phyloP scores from a whole-genome alignment of 2,113 vertebrate species.

The Cyanoramphus novaezelandiae region DNA sequence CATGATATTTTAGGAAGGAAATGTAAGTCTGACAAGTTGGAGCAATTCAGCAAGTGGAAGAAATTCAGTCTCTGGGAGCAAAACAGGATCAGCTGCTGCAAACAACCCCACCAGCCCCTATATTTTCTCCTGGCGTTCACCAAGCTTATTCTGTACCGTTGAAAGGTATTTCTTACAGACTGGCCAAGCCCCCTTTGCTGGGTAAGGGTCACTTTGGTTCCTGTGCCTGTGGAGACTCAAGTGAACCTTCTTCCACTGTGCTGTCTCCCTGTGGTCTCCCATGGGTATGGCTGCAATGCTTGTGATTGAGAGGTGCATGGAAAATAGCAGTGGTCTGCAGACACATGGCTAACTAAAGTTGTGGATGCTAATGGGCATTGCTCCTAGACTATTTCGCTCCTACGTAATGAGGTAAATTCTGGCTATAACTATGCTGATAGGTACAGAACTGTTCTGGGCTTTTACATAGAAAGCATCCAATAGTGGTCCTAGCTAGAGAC shows the following conservation, averaged over 20 bases:
- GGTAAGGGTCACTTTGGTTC: background rate
- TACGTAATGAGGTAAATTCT: background rate
- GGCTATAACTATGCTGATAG: background rate
- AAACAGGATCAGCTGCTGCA: background rate
- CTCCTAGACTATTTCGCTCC: background rate
- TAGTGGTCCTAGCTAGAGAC: background rate
- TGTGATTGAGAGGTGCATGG: accelerated
- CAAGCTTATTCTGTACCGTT: background rate
- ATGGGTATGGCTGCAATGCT: background rate
- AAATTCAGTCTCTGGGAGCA: background rate
- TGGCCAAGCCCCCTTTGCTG: background rate
- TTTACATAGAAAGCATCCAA: background rate
- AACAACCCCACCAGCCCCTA: background rate
- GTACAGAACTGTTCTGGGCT: background rate
- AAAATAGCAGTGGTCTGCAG: background rate
- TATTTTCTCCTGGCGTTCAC: background rate
- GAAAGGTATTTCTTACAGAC: conserved; percentile 8
- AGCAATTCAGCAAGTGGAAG: conserved; percentile 25
- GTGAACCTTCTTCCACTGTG: background rate
- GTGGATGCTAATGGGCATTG: background rate
- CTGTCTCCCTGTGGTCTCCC: accelerated
- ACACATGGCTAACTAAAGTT: background rate
- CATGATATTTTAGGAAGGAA: conserved; percentile 53
- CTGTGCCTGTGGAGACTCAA: accelerated
- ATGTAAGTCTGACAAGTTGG: background rate